A percentile compares a stretch with the other conserved stretches of the same genome.
These are phyloP conservation scores for Heliornis fulica DNA, from an alignment of 2,113 vertebrate genomes.

Conservation along the genomic window DNA sequence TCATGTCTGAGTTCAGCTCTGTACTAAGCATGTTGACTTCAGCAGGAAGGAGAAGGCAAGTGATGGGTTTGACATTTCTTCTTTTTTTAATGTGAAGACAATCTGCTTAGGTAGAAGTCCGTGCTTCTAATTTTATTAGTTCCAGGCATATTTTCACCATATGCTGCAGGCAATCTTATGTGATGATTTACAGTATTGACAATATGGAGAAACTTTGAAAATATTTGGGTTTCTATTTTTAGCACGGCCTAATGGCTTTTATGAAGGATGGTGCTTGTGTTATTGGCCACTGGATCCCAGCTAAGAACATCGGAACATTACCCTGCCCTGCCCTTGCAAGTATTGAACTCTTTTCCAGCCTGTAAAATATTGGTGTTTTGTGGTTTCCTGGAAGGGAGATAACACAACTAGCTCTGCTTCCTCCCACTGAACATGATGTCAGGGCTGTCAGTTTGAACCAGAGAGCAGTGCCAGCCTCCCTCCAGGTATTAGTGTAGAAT, in stretches of 20 bases:
- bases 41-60: background rate
- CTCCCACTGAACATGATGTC: background rate
- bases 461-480: background rate
- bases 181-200: background rate
- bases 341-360: slow-evolving; percentile 4
- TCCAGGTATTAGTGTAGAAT: background rate
- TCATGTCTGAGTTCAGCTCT: background rate
- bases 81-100: background rate
- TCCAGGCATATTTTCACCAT: background rate
- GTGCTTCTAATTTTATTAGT: background rate
- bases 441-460: background rate
- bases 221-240: slow-evolving; percentile 35
- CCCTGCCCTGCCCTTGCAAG: background rate
- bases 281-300: background rate
- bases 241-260: background rate
- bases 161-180: background rate
- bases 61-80: background rate
- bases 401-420: background rate
- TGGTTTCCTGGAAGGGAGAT: background rate
- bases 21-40: background rate
- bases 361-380: background rate
- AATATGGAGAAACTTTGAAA: background rate
- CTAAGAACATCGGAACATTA: background rate
- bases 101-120: background rate
- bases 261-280: background rate